Evolutionary conservation across 2,888 invertebrate genomes (phyloP), one percentile per base, ranked within the genome.

Genomic region (Limnephilus rhombicus): DNA sequence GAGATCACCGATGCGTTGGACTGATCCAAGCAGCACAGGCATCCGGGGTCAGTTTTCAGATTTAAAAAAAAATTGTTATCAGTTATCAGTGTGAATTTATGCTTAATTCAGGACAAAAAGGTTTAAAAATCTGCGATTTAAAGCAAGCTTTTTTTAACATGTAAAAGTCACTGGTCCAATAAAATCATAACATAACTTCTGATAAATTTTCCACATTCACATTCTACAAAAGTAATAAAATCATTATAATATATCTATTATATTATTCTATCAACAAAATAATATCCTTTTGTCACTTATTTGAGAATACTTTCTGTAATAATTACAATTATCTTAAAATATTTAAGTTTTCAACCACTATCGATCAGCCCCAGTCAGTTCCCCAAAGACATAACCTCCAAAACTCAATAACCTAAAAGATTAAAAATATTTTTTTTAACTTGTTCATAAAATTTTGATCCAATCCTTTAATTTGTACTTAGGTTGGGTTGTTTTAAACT

Each of bases 271-370:
- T 86, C 86, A 91, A 91, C 91, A 86, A 91, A 87, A 91, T 91
- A 81, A 91, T 86, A 87, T 86, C 81, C 91, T 91, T 91, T 91
- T 88, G 81, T 88, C 88, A 88, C 49, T 91, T 82, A 87, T 88
- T 89, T 82, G 91, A 91, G 91, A 91, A 91, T 91, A 91, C 91
- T 91, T 91, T 91, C 34, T 34, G 68, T 68, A 86, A 68, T 88
- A 88, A 68, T 88, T 88, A 88, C 88, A 88, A 53, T 88, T 68
- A 49, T 45, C 49, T 34, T 53, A 88, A 34, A 88, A 24, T 68
- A 68, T 80, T 88, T 68, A 53, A 88, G 88, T 53, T 29, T 18
- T 68, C 9, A 68, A 88, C 53, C 88, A 34, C 18, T 7, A 68
- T 68, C n/a, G 1, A n/a, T 68, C 68, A 24, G 68, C 24, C n/a